A percentile compares a stretch with the other conserved stretches of the same genome.
phyloP scores from a whole-genome alignment of 2,113 vertebrate genomes.

The Microcebus tavaratra region DNA sequence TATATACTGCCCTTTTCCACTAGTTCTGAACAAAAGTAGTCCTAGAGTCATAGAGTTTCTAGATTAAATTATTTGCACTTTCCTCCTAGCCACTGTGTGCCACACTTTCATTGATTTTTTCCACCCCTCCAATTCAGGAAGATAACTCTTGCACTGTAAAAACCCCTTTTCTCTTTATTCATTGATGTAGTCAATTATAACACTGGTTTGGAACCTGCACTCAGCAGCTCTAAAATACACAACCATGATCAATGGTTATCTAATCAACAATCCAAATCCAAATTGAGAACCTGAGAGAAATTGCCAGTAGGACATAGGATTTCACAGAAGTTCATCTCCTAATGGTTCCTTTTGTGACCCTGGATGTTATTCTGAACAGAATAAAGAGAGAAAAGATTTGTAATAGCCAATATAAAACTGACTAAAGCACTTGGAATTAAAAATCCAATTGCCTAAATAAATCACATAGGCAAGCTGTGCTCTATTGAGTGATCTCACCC shows the following conservation, averaged over 20 bases:
- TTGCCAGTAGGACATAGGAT: neutral
- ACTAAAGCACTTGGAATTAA: slow-evolving; percentile 33
- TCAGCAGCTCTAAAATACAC: slow-evolving; percentile 11
- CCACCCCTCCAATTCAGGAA: neutral
- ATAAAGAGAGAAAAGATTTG: slow-evolving; percentile 32
- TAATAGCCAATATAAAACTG: neutral
- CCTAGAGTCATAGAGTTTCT: neutral
- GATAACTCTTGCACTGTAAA: neutral
- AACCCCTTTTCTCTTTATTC: neutral
- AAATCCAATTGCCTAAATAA: neutral
- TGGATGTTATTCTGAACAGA: slow-evolving; percentile 18
- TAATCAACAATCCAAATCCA: slow-evolving; percentile 43
- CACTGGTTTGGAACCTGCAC: neutral
- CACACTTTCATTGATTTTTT: neutral
- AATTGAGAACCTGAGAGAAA: neutral
- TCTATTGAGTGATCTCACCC: neutral
- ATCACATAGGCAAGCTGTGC: neutral
- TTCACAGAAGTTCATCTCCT: neutral
- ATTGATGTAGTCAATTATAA: neutral
- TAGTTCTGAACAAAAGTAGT: neutral
- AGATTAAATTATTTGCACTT: neutral
- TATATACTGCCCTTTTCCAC: neutral
- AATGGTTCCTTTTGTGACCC: neutral
- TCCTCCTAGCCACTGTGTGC: neutral
- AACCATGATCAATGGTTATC: slow-evolving; percentile 4